These are phyloP conservation scores for Habroteleia sp. DNA, from an alignment of 2,888 invertebrate species.

Conservation along the genomic window DNA sequence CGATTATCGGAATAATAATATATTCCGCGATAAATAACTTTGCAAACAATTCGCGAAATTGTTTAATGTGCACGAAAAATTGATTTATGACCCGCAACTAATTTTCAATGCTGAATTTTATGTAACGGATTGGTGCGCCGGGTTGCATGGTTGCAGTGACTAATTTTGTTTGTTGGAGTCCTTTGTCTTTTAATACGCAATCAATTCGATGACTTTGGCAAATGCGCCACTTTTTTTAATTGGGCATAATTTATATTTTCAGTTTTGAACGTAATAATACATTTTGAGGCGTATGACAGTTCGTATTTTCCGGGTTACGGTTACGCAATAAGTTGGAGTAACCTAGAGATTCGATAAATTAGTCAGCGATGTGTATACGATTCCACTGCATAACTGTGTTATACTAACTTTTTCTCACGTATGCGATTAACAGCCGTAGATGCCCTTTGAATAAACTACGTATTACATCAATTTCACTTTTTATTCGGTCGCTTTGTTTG, in stretches of 20 bases:
- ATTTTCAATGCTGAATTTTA: constrained; percentile 13
- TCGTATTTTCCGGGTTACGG: constrained; percentile 18
- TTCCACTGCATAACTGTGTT: background rate
- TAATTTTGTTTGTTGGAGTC: too few relatives aligned
- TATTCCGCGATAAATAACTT: constrained; percentile 11
- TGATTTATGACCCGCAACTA: constrained; percentile 5
- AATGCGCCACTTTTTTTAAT: too few relatives aligned
- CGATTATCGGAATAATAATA: constrained; percentile 11
- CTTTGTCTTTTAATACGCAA: too few relatives aligned
- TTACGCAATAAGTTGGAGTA: constrained; percentile 14
- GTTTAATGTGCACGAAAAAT: constrained; percentile 7
- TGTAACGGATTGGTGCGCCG: background rate
- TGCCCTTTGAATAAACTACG: constrained; percentile 5
- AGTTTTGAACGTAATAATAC: background rate
- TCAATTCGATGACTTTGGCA: too few relatives aligned
- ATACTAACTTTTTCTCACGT: background rate
- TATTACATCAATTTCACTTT: too few relatives aligned
- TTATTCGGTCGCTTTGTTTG: too few relatives aligned
- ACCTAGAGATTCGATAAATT: constrained; percentile 30
- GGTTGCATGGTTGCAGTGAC: too few relatives aligned
- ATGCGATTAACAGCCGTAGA: background rate
- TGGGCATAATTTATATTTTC: constrained; percentile 3
- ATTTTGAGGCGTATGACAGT: too few relatives aligned
- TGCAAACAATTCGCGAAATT: constrained; percentile 1
- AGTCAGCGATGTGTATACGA: constrained; percentile 3